A percentile compares a stretch with the other conserved stretches of the same genome.
Conservation (phyloP, 2,888 invertebrate species). For the Schizaphis graminum region DNA sequence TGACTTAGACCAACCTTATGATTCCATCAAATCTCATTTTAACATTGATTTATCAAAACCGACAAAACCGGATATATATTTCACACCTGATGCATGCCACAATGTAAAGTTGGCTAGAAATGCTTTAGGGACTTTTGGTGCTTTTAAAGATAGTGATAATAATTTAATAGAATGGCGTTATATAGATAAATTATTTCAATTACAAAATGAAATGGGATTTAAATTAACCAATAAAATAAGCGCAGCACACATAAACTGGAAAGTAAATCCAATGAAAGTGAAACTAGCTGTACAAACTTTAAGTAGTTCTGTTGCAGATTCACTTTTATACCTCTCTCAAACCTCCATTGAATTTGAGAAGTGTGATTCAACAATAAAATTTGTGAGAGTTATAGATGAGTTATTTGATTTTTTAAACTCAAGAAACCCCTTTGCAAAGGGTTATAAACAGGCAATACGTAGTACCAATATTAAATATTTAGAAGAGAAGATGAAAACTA, state of each 20-base stretch:
- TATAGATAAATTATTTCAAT: background rate
- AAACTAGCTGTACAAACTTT: slow-evolving; percentile 1
- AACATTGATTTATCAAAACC: too few species aligned
- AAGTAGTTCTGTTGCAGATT: background rate
- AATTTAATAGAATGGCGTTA: slow-evolving; percentile 18
- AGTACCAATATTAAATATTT: too few species aligned
- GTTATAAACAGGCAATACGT: too few species aligned
- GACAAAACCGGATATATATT: too few species aligned
- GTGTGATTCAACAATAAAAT: background rate
- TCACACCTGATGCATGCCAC: background rate
- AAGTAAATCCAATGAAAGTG: slow-evolving; percentile 13
- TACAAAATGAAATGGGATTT: background rate
- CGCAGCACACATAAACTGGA: slow-evolving; percentile 3
- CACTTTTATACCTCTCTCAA: background rate
- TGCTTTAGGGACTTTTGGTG: background rate
- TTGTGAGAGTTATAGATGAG: too few species aligned
- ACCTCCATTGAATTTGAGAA: background rate
- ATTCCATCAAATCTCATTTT: background rate
- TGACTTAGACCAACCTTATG: background rate
- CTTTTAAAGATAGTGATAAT: background rate
- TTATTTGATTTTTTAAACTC: too few species aligned
- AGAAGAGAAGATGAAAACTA: too few species aligned
- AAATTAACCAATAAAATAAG: slow-evolving; percentile 3
- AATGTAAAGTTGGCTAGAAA: slow-evolving; percentile 32
- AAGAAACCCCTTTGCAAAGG: too few species aligned